Base-by-base conservation (phyloP, 1,140 invertebrate species). In the Ladona fulva region DNA sequence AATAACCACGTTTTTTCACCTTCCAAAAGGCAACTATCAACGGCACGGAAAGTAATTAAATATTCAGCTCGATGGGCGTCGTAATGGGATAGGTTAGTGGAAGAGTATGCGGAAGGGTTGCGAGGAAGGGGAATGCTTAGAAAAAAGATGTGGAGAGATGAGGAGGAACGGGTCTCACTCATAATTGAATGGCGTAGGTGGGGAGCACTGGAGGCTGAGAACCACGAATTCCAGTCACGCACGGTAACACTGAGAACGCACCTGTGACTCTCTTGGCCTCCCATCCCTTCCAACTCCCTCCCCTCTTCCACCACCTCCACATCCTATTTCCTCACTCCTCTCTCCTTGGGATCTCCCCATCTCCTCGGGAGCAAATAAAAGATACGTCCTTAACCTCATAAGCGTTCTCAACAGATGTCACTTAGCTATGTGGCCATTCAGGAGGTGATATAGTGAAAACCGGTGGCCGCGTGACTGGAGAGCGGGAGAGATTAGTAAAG, bases 131-230 rank as follows among this genome's bases (percentile, higher is more conserved):
- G 52, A 22, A 22, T 66, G 14, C 14, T 22, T 22, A 66, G 52
- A 66, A 19, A 66, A 22, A 66, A 22, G 52, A 22, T 12, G 52
- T 5, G 52, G 14, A 12, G 52, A 22, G 52, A 22, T 22, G 16
- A 19, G 52, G 3, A 6, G 52, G 52, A 66, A 66, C 29, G 52
- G 52, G 52, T 66, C 29, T 37, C 52, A 66, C 16, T 66, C 52
- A 66, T 66, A 66, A 66, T 66, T 66, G 52, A 66, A 66, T 66
- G 52, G 52, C 52, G 52, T 66, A 66, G 52, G 52, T 66, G 52
- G 52, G 52, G 52, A 66, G 52, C 52, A 66, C 5, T 12, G n/a
- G 52, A 66, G 52, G 52, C 52, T 66, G 52, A 66, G 52, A 66
- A 66, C 52, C 52, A 66, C 52, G n/a, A 66, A 66, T 66, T 66